Evolutionary conservation across 2,797 vertebrate genomes (phyloP).

Genomic region (Mormyrops attenuatus): DNA sequence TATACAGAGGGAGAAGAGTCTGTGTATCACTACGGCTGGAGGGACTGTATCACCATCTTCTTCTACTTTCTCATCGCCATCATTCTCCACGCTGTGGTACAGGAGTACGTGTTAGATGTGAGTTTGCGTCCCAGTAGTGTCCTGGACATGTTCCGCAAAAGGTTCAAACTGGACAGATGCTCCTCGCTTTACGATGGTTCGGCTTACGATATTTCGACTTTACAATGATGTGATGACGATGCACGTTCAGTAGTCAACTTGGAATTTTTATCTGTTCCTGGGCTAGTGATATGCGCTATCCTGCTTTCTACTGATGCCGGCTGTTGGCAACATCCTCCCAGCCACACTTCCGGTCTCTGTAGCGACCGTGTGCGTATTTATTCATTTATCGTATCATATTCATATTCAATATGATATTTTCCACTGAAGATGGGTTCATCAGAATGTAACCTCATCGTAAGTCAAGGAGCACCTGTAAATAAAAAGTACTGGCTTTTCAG

Average conservation of each 20-base stretch:
- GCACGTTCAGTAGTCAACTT: neutral
- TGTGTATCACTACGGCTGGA: slow-evolving; percentile 86
- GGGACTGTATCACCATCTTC: slow-evolving; percentile 83
- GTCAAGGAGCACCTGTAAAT: neutral
- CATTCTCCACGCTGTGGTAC: slow-evolving; percentile 90
- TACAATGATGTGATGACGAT: neutral
- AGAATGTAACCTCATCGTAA: neutral
- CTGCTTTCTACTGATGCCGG: neutral
- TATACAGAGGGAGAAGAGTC: slow-evolving; percentile 79
- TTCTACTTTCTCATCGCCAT: slow-evolving; percentile 92
- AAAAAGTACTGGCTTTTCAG: neutral
- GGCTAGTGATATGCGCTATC: neutral
- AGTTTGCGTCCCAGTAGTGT: slow-evolving; percentile 47
- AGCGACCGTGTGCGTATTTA: neutral
- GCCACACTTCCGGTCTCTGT: neutral
- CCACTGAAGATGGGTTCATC: neutral
- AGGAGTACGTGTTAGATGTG: slow-evolving; percentile 95
- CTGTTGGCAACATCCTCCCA: neutral
- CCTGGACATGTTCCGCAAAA: neutral
- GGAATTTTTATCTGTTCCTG: neutral
- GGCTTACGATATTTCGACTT: neutral
- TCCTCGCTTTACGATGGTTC: neutral
- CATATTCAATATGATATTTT: neutral
- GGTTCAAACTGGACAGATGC: neutral
- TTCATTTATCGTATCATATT: neutral